Evolutionary conservation across 2,888 invertebrate genomes (phyloP).

Genomic region (Aphidoletes aphidimyza): DNA sequence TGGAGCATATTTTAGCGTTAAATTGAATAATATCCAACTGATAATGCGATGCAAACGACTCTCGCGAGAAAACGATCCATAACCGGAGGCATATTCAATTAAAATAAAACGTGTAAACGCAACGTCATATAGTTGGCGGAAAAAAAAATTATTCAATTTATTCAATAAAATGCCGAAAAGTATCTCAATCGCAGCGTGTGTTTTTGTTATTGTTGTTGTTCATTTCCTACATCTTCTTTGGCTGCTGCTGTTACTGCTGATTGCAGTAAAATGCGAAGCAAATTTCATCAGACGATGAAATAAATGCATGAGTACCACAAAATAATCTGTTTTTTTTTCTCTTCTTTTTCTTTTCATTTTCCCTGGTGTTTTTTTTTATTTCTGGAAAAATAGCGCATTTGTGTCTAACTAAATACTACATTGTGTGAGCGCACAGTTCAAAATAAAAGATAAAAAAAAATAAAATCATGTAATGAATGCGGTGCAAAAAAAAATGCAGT

Average conservation of each 20-base stretch:
- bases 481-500: conserved; percentile 29
- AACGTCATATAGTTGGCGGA: background rate
- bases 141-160: conserved; percentile 15
- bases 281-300: conserved; percentile 44
- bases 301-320: conserved; percentile 2
- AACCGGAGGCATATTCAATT: conserved; percentile 54
- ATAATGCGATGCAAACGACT: background rate
- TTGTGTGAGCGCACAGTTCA: conserved; percentile 14
- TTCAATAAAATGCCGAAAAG: conserved; percentile 44
- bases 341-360: background rate
- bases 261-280: background rate
- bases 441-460: conserved; percentile 3
- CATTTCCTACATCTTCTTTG: background rate
- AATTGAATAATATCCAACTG: conserved; percentile 31
- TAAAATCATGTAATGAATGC: background rate
- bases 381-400: background rate
- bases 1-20: background rate
- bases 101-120: conserved; percentile 52
- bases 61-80: conserved; percentile 38
- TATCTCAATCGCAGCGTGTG: background rate
- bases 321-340: background rate
- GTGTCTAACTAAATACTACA: conserved; percentile 26
- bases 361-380: background rate
- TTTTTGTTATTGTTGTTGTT: background rate
- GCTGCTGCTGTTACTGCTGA: background rate